A percentile compares a stretch with the other conserved stretches of the same genome.
These are phyloP conservation scores for Notechis scutatus DNA, from an alignment of 2,113 vertebrate genomes.

Conservation along the genomic window DNA sequence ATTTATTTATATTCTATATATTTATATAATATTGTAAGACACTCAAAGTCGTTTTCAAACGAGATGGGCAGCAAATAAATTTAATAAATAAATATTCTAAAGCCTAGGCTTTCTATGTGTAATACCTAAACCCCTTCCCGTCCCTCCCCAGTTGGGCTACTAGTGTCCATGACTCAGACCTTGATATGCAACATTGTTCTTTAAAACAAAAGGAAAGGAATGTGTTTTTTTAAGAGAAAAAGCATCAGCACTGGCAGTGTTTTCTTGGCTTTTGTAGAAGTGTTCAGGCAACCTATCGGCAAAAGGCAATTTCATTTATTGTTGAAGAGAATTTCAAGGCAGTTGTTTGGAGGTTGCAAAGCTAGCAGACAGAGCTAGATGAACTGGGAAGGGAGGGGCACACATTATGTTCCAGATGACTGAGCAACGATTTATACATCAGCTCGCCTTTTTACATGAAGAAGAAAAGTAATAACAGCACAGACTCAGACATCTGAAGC, in stretches of 20 bases:
- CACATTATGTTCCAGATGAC: conserved; percentile 79
- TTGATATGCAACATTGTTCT: conserved; percentile 31
- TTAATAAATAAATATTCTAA: neutral
- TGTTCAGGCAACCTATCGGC: conserved; percentile 77
- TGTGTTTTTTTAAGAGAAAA: conserved; percentile 51
- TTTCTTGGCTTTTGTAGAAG: conserved; percentile 52
- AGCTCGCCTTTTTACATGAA: conserved; percentile 68
- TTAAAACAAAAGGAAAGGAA: conserved; percentile 37
- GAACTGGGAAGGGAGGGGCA: conserved; percentile 53
- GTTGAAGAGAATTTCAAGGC: conserved; percentile 79
- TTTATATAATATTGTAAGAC: neutral
- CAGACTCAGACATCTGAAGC: conserved; percentile 67
- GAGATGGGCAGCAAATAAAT: neutral
- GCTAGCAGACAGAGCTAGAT: conserved; percentile 72
- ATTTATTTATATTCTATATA: neutral
- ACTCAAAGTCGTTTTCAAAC: neutral
- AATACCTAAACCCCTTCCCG: neutral
- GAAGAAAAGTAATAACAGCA: conserved; percentile 77
- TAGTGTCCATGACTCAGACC: conserved; percentile 29
- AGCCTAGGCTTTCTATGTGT: neutral
- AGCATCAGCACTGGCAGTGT: conserved; percentile 46
- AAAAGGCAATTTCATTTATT: conserved; percentile 84
- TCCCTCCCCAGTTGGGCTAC: neutral
- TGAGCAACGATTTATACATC: conserved; percentile 77
- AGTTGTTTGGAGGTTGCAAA: conserved; percentile 75